Percentiles rank a stretch among this genome's conserved stretches.
These are phyloP conservation scores for Diaprepes abbreviatus DNA, from an alignment of 2,888 invertebrate genomes.

Conservation along the genomic window DNA sequence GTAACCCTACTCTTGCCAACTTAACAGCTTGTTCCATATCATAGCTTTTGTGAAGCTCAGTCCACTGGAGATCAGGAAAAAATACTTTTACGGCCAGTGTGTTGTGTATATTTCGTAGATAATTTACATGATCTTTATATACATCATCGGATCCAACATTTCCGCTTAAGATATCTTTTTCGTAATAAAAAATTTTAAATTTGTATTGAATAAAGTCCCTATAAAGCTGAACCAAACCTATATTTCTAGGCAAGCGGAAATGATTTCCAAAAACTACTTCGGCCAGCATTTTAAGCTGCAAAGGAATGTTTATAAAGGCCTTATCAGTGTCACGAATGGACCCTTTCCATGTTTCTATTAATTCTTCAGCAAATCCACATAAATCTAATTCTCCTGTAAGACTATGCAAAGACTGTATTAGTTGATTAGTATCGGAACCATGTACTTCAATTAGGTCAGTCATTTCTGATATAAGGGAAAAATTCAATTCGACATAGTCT, in stretches of 20 bases:
- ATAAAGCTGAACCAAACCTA: slow-evolving; percentile 29
- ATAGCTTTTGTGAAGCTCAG: neutral
- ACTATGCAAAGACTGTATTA: neutral
- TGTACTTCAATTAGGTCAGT: neutral
- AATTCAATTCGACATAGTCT: neutral
- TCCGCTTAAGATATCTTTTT: slow-evolving; percentile 30
- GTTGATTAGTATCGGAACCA: neutral
- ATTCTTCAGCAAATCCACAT: slow-evolving; percentile 9
- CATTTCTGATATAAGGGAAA: neutral
- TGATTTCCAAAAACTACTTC: slow-evolving; percentile 36
- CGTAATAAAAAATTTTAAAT: slow-evolving; percentile 32
- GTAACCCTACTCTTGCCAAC: slow-evolving; percentile 29
- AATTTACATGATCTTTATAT: neutral
- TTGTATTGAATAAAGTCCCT: slow-evolving; percentile 27
- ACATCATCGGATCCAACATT: slow-evolving; percentile 1
- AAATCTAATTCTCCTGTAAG: neutral
- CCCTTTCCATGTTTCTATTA: slow-evolving; percentile 30
- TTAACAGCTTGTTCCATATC: neutral
- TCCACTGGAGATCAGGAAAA: slow-evolving; percentile 1
- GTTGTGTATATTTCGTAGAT: neutral
- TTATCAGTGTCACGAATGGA: slow-evolving; percentile 25
- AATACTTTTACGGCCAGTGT: slow-evolving; percentile 6
- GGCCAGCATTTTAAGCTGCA: slow-evolving; percentile 38
- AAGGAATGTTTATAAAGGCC: slow-evolving; percentile 35
- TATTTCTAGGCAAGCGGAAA: slow-evolving; percentile 18